Conservation (phyloP, 2,113 vertebrate genomes). For the Elephantulus edwardii region DNA sequence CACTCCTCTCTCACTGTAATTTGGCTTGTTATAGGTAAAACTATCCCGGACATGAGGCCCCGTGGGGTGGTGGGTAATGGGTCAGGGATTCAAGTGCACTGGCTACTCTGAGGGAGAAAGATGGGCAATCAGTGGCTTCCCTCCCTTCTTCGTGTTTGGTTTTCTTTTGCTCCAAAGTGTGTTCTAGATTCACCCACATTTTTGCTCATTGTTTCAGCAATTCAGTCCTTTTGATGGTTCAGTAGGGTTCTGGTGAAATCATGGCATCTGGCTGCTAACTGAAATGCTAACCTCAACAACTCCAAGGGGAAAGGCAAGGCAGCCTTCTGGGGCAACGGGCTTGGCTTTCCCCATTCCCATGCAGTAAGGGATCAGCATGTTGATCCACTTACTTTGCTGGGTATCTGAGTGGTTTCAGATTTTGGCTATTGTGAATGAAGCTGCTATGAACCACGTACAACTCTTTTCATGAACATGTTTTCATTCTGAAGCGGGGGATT, state of each 20-base stretch:
- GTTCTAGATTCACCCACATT: neutral
- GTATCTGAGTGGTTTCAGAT: neutral
- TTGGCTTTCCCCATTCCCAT: neutral
- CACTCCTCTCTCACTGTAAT: too few relatives aligned
- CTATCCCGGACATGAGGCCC: neutral
- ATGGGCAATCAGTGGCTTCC: neutral
- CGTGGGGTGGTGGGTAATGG: too few relatives aligned
- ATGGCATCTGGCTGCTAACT: too few relatives aligned
- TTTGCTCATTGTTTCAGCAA: neutral
- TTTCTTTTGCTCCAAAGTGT: neutral
- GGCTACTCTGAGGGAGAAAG: too few relatives aligned
- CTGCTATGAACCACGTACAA: neutral
- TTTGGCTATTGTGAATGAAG: neutral
- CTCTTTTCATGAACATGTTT: neutral
- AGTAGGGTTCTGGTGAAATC: neutral
- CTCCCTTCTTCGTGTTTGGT: neutral
- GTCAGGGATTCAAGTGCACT: too few relatives aligned
- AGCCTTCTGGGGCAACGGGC: neutral
- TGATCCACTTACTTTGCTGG: neutral
- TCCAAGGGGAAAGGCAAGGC: neutral
- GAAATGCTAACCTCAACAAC: neutral
- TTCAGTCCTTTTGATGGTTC: neutral
- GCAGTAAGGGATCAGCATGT: neutral
- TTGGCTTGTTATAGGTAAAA: neutral
- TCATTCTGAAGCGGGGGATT: neutral